These are phyloP conservation scores for Xiphophorus hellerii DNA, from an alignment of 2,113 vertebrate genomes.

Conservation along the genomic window DNA sequence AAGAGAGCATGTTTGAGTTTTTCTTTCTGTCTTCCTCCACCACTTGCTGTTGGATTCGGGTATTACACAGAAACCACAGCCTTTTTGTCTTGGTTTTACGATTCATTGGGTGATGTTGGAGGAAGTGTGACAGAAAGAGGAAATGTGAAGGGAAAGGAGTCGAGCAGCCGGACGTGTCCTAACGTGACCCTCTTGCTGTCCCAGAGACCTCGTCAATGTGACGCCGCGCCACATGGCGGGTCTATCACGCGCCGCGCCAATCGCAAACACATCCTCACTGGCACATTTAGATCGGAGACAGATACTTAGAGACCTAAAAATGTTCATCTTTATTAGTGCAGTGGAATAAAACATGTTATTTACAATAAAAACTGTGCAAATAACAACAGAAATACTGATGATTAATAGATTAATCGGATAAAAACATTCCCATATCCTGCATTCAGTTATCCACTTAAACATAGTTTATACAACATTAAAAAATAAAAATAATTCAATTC, in stretches of 20 bases:
- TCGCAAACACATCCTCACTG: slow-evolving; percentile 11
- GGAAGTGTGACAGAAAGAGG: background rate
- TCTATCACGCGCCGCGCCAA: slow-evolving; percentile 18
- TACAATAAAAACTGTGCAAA: no score
- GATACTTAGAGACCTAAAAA: background rate
- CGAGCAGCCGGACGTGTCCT: slow-evolving; percentile 10
- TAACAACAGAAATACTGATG: no score
- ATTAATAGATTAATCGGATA: no score
- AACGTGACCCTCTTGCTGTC: slow-evolving; percentile 35
- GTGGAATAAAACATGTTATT: no score
- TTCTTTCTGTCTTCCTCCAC: background rate
- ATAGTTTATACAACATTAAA: no score
- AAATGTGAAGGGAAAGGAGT: background rate
- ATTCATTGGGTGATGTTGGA: slow-evolving; percentile 6
- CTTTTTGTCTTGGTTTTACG: background rate
- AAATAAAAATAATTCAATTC: no score
- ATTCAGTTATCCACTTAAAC: no score
- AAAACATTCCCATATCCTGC: no score
- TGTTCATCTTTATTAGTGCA: no score
- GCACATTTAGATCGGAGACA: background rate
- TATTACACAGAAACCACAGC: background rate
- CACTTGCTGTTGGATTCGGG: background rate
- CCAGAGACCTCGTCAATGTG: slow-evolving; percentile 55
- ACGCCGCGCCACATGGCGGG: slow-evolving; percentile 44
- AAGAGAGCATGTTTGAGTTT: no score